Evolutionary conservation across 2,113 vertebrate genomes (phyloP), one percentile per base, ranked within the genome.

Genomic region (Tympanuchus pallidicinctus): DNA sequence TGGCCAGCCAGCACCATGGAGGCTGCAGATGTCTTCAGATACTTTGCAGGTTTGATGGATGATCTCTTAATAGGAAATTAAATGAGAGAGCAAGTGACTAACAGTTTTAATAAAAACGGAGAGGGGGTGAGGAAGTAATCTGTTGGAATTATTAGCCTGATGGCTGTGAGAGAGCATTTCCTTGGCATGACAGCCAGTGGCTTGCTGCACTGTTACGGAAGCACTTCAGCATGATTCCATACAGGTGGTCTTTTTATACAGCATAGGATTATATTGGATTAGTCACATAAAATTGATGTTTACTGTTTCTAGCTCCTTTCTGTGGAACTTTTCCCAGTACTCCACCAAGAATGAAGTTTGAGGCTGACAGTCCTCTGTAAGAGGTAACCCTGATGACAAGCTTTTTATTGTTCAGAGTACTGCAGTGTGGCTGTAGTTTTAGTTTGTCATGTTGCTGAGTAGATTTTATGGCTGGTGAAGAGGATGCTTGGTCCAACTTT

Each of bases 221-320:
- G 85, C 69, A 69, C 32, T 90, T 91, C 52, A 45, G 34, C 67
- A 72, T 71, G 61, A 94, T 91, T 80, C 87, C n/a, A 18, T 45
- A 83, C 85, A 94, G 89, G 91, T 96, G 76, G 79, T 64, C 79
- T 89, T 94, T 92, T 94, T 66, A 71, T 70, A 66, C 76, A 86
- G 76, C 80, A 78, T 45, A 92, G 82, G 87, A 95, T 96, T 96
- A 93, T 80, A 88, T 40, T 91, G 91, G 87, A 94, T 96, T 94
- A 94, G 76, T 95, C 94, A 92, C 78, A 78, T 61, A 78, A 86
- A 97, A 95, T 94, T 90, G 75, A 82, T 95, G 86, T 91, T 95
- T 95, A 94, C 72, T 20, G 42, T 86, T 78, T 81, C 85, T 72
- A 61, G 61, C 34, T 28, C 75, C 82, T 79, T 87, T 56, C 88